Conservation (phyloP, 92 coral and sea anemone genomes). For the Parazoanthus atlanticus region DNA sequence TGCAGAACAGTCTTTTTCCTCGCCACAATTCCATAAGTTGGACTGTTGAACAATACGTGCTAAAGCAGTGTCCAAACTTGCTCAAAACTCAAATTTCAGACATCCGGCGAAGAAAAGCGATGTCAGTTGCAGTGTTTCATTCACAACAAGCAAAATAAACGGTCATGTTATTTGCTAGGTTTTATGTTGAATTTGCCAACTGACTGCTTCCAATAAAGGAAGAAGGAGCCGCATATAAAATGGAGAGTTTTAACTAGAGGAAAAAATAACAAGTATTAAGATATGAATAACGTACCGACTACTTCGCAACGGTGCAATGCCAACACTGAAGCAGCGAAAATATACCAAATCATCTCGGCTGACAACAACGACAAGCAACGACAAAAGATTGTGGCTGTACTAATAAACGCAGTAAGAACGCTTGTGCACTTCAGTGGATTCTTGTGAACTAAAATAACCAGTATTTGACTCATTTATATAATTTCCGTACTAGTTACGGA, state of each 20-base stretch:
- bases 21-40: no score
- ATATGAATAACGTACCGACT: background rate
- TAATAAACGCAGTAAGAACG: background rate
- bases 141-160: no score
- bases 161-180: background rate
- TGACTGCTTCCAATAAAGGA: no score
- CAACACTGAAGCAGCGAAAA: background rate
- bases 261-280: no score
- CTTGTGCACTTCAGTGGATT: no score
- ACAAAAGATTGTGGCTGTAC: background rate
- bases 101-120: background rate
- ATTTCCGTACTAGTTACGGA: background rate
- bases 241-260: no score
- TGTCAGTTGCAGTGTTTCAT: background rate
- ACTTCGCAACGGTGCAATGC: background rate
- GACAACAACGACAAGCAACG: no score
- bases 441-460: background rate
- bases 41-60: no score
- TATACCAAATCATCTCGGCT: background rate
- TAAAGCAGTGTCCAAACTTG: background rate
- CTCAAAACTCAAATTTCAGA: background rate
- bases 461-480: no score
- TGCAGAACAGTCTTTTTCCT: no score
- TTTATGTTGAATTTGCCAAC: background rate
- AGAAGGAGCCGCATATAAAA: no score